Evolutionary conservation across 2,888 invertebrate genomes (phyloP), one percentile per base, ranked within the genome.

Genomic region (Scaptomyza cyrtandrae): DNA sequence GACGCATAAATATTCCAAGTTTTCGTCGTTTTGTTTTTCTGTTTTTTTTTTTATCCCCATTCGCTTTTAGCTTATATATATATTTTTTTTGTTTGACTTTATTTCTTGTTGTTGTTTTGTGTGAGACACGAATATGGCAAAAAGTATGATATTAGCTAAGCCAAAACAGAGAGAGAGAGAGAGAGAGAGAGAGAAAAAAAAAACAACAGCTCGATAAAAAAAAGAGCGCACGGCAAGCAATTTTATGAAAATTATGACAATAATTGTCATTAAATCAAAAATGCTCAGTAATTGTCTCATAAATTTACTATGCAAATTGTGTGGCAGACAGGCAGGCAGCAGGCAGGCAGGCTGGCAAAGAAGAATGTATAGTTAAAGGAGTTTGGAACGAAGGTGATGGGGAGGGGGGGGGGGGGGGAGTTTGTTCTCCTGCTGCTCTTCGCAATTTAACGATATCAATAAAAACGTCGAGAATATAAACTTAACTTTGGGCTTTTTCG

Each of bases 191-290:
- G 9, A 33, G 10, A 9, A 35, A 13, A 54, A 54, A 27, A 24
- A 39, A 16, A 24, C 19, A 50, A 58, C 39, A 53, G 1, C 3
- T 13, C 31, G 33, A 49, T 64, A 54, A 61, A 4, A 35, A 72
- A 63, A 27, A 63, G 54, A 63, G 60, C 48, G 66, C 66, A 78
- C 75, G 74, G 72, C 74, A 77, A 88, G 88, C 85, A 83, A 83
- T 79, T 88, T 85, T 84, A 88, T 85, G 81, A 83, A 85, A 88
- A 89, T 88, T 88, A 89, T 85, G 85, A 83, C 87, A 89, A 88
- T 88, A 88, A 89, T 88, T 89, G 89, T 88, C 85, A 83, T 88
- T 88, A 88, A 88, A 88, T 88, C 89, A 88, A 89, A 88, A 89
- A 89, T 89, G 78, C 77, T 82, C 76, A 75, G 82, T 89, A 87